phyloP scores from a whole-genome alignment of 2,113 vertebrate species.

The Cynocephalus volans region DNA sequence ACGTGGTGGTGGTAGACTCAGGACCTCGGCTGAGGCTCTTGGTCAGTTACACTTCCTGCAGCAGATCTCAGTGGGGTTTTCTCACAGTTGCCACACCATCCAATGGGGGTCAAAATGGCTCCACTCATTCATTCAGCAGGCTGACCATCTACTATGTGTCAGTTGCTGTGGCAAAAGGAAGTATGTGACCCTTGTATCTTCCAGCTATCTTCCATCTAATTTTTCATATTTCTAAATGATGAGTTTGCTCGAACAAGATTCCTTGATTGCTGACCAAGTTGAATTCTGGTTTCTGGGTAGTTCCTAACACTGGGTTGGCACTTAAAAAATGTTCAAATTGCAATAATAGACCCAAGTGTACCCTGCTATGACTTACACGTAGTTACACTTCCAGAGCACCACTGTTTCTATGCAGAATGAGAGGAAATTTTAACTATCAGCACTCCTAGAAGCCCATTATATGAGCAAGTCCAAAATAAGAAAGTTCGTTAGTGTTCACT shows the following conservation, averaged over 20 bases:
- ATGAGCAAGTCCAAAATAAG: background rate
- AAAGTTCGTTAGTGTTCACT: background rate
- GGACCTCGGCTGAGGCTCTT: background rate
- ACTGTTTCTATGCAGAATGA: background rate
- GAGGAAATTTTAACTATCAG: background rate
- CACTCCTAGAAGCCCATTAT: background rate
- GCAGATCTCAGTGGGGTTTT: background rate
- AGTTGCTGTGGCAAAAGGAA: background rate
- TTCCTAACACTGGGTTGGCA: background rate
- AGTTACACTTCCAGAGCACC: background rate
- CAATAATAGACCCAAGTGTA: background rate
- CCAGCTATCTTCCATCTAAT: background rate
- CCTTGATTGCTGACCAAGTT: background rate
- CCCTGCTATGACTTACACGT: background rate
- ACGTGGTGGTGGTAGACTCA: background rate
- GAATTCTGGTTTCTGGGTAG: background rate
- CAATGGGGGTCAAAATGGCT: background rate
- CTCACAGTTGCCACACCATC: background rate
- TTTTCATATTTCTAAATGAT: background rate
- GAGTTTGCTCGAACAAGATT: background rate
- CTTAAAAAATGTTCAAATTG: background rate
- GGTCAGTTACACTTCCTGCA: rapidly evolving
- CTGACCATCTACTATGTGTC: too few relatives aligned
- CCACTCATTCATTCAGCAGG: background rate
- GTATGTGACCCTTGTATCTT: background rate